Evolutionary conservation across 2,888 invertebrate genomes (phyloP).

Genomic region (Phyllotreta cruciferae): DNA sequence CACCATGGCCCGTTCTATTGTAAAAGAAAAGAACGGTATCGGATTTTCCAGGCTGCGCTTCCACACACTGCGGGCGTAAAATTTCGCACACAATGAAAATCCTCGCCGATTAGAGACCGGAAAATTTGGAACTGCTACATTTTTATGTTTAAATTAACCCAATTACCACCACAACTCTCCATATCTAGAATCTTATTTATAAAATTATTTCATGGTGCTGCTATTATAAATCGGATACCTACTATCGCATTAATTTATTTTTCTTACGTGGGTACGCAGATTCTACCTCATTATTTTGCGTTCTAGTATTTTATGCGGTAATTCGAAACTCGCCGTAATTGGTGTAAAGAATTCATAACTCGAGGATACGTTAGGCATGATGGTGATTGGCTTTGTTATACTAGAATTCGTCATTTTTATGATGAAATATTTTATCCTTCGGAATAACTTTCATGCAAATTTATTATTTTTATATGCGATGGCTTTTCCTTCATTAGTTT

Average conservation of each 20-base stretch:
- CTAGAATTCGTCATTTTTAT: not conserved
- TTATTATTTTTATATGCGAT: not conserved
- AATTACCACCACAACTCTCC: no score
- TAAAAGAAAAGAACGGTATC: not conserved
- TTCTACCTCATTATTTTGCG: constrained; percentile 22
- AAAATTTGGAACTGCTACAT: no score
- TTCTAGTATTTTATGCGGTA: constrained; percentile 17
- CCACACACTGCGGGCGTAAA: no score
- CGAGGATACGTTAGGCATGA: constrained; percentile 1
- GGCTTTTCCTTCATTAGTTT: no score
- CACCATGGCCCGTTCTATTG: not conserved
- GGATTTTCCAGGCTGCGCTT: no score
- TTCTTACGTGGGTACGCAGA: constrained; percentile 1
- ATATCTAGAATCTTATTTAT: no score
- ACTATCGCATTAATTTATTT: constrained; percentile 7
- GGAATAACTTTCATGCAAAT: not conserved
- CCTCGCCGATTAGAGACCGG: no score
- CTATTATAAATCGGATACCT: constrained; percentile 16
- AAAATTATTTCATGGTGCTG: no score
- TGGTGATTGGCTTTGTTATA: constrained; percentile 12
- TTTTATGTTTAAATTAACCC: no score
- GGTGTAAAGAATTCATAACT: constrained; percentile 16
- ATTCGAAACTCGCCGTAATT: constrained; percentile 24
- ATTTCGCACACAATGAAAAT: no score
- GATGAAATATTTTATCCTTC: no score